Conservation (phyloP, 2,797 vertebrate genomes). For the Morelia viridis region DNA sequence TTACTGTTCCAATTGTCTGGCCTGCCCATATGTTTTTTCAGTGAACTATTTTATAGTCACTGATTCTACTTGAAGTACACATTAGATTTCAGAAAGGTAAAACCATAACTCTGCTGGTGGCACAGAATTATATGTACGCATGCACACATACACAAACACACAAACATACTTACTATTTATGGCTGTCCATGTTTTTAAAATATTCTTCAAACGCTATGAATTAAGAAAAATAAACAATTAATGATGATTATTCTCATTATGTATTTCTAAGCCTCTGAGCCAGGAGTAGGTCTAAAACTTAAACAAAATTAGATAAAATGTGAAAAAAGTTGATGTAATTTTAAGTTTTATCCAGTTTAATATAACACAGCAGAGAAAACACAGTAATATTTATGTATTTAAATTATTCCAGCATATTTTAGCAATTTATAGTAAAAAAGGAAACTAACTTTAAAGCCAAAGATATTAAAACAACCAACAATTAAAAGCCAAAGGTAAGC, state of each 20-base stretch:
- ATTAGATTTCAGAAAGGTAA: background rate
- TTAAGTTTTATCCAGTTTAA: background rate
- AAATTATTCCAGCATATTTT: background rate
- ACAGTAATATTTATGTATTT: background rate
- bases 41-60: background rate
- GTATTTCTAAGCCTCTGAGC: background rate
- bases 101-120: background rate
- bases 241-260: background rate
- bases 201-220: conserved; percentile 57
- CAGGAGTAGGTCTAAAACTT: background rate
- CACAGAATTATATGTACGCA: background rate
- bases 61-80: background rate
- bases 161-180: conserved; percentile 76
- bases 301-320: background rate
- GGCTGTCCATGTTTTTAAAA: conserved; percentile 74
- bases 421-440: background rate
- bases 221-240: conserved; percentile 37
- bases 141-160: conserved; percentile 17
- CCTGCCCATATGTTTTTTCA: background rate
- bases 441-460: background rate
- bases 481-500: background rate
- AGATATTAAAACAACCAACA: background rate
- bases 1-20: background rate
- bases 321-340: background rate
- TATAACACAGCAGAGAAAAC: background rate